Base-by-base conservation (phyloP, 2,113 vertebrate genomes). In the Scophthalmus maximus region DNA sequence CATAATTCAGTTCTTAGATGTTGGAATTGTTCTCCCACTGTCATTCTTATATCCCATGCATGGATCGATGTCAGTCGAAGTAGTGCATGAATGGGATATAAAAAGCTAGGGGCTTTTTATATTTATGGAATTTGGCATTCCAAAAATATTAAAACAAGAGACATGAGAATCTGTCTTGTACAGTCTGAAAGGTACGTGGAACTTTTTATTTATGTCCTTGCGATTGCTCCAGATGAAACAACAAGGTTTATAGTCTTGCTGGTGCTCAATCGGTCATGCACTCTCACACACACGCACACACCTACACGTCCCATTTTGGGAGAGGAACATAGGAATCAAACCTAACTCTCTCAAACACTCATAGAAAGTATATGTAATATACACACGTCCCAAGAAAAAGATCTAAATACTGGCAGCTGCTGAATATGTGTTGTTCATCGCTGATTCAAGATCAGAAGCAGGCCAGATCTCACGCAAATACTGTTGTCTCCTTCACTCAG, bases 401-500 rank as follows among this genome's bases (percentile, higher is more conserved):
- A 58, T n/a, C 49, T 50, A 18, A 56, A 40, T 11, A 36, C 29
- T 52, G 38, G 12, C 34, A 69, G 46, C 47, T 32, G 29, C 14
- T 71, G 8, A 9, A 58, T 50, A 78, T 61, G 25, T 50, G 30
- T 44, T 73, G 29, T 51, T 72, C 27, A 65, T 64, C 14, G 5
- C 52, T 30, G 18, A 66, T 62, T 52, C 18, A 62, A 40, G 8
- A 57, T 61, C 1, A 23, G 59, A 56, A 62, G 32, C 63, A 67
- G 60, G 29, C 9, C 18, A 67, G 42, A 50, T 62, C 22, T 6
- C 27, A 40, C 20, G 36, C n/a, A 15, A 46, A 64, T 66, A 76
- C n/a, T 76, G 49, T 38, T 57, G 72, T 84, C 79, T 87, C 74
- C 46, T 75, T 36, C 65, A 50, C 49, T 76, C 78, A 89, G 69